These are phyloP conservation scores for Lophotriccus pileatus DNA, from an alignment of 2,797 vertebrate species.

Conservation along the genomic window DNA sequence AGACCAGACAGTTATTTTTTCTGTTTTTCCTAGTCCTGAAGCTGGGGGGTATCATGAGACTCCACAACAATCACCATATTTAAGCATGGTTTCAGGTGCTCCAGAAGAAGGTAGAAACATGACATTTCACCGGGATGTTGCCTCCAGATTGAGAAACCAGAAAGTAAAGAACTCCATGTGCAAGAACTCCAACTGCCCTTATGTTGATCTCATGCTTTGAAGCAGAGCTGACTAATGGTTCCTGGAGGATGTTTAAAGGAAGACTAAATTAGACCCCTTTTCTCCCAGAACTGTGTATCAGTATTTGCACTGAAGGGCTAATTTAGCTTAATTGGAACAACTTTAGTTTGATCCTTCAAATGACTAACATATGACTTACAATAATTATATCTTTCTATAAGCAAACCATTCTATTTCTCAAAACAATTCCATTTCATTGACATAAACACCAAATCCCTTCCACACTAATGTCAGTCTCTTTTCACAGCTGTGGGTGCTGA, in stretches of 20 bases:
- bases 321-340: background rate
- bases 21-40: background rate
- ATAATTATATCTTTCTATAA: background rate
- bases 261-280: background rate
- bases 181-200: background rate
- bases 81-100: background rate
- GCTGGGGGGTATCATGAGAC: background rate
- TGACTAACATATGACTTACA: background rate
- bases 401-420: background rate
- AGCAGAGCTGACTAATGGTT: background rate
- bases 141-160: background rate
- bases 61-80: background rate
- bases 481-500: background rate
- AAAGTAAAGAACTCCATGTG: background rate
- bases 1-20: background rate
- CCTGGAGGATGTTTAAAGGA: background rate
- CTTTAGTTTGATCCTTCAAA: background rate
- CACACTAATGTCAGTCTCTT: background rate
- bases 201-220: background rate
- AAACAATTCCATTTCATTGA: background rate
- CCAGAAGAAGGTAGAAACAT: background rate
- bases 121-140: background rate
- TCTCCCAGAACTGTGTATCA: background rate
- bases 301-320: background rate
- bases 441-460: background rate